Conservation (phyloP, 2,888 invertebrate species). For the Idaea dimidiata region DNA sequence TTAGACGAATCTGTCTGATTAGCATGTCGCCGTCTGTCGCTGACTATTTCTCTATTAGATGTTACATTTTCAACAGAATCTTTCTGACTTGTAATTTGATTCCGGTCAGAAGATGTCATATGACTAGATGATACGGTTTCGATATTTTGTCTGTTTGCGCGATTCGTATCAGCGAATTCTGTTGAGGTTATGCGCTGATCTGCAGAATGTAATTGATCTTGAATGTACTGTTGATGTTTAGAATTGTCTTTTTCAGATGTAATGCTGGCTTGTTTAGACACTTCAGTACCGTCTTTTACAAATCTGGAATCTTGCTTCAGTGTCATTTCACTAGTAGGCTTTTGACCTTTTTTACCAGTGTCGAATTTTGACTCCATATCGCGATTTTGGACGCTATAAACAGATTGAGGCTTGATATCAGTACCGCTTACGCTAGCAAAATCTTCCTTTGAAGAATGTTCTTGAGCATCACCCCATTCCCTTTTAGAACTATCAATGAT, state of each 20-base stretch:
- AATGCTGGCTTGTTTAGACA: slow-evolving; percentile 60
- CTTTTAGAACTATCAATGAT: slow-evolving; percentile 81
- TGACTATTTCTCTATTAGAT: slow-evolving; percentile 41
- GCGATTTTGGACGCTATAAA: slow-evolving; percentile 74
- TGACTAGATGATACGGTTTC: slow-evolving; percentile 30
- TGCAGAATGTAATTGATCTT: slow-evolving; percentile 47
- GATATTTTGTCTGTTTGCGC: slow-evolving; percentile 23
- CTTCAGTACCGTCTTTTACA: slow-evolving; percentile 67
- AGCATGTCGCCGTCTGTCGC: slow-evolving; percentile 48
- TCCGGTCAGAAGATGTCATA: slow-evolving; percentile 27
- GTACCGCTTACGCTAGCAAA: slow-evolving; percentile 79
- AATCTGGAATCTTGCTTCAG: slow-evolving; percentile 66
- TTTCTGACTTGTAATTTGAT: slow-evolving; percentile 33
- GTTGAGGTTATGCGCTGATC: slow-evolving; percentile 30
- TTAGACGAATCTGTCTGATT: slow-evolving; percentile 70
- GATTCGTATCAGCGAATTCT: slow-evolving; percentile 23
- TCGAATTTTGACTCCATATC: slow-evolving; percentile 80
- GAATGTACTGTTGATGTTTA: slow-evolving; percentile 58
- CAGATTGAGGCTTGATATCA: slow-evolving; percentile 78
- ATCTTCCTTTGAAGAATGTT: slow-evolving; percentile 72
- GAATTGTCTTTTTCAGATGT: slow-evolving; percentile 65
- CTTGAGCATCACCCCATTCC: slow-evolving; percentile 78
- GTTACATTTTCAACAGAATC: slow-evolving; percentile 40
- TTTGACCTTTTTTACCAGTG: slow-evolving; percentile 75
- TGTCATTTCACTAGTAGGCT: slow-evolving; percentile 62